Percentiles rank a stretch among this genome's conserved stretches.
phyloP scores from a whole-genome alignment of 1,140 invertebrate species.

The Ctenoplectra terminalis region DNA sequence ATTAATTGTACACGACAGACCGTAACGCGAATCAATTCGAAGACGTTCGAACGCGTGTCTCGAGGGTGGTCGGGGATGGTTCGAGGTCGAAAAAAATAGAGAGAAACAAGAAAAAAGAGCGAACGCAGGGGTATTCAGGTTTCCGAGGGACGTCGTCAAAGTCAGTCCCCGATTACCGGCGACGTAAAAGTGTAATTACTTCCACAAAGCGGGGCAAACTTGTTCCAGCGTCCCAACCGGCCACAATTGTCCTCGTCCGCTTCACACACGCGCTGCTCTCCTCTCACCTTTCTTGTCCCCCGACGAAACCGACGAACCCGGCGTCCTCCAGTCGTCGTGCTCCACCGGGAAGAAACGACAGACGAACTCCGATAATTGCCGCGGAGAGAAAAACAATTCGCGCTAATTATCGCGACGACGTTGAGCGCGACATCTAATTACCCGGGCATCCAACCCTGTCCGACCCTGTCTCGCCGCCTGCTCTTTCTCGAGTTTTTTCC shows the following conservation, averaged over 20 bases:
- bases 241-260: constrained; percentile 33
- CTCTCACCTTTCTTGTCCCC: not conserved
- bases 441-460: not conserved
- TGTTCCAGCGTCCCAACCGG: constrained; percentile 3
- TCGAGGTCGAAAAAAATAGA: not conserved
- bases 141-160: constrained; percentile 5
- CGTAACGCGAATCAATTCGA: not conserved
- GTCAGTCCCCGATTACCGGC: not conserved
- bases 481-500: constrained; percentile 6
- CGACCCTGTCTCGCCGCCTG: not conserved
- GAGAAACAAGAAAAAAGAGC: not conserved
- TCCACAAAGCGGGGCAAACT: constrained; percentile 35
- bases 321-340: not conserved
- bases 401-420: constrained; percentile 67
- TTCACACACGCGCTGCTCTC: constrained; percentile 14
- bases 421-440: constrained; percentile 70
- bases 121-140: not conserved
- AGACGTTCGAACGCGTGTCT: not conserved
- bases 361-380: constrained; percentile 62
- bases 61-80: not conserved
- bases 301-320: not conserved
- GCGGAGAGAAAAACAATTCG: constrained; percentile 65
- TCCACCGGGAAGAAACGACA: not conserved
- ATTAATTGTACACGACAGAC: too few relatives aligned
- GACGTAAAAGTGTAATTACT: constrained; percentile 50